These are phyloP conservation scores for Tholera decimalis DNA, from an alignment of 2,888 invertebrate genomes.

Conservation along the genomic window DNA sequence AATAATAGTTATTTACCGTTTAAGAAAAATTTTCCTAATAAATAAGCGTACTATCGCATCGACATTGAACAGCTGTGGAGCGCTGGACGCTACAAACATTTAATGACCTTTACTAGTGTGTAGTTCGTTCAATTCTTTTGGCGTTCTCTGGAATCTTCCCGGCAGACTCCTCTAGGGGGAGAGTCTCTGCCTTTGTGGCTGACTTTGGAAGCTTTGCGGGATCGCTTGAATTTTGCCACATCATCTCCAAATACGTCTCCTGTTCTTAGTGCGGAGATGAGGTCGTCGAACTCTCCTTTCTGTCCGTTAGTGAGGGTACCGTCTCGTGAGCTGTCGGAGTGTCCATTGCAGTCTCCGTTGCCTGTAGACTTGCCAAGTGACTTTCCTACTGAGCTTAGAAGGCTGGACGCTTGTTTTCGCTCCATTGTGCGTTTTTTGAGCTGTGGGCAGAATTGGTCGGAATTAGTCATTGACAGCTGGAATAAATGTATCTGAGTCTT, in stretches of 20 bases:
- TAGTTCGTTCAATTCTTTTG: slow-evolving; percentile 83
- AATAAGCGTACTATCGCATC: slow-evolving; percentile 52
- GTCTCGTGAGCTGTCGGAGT: slow-evolving; percentile 81
- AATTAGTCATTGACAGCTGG: background rate
- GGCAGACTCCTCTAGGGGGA: slow-evolving; percentile 83
- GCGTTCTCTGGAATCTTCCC: slow-evolving; percentile 88
- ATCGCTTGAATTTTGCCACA: slow-evolving; percentile 95
- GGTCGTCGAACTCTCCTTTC: slow-evolving; percentile 98
- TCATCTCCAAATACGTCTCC: slow-evolving; percentile 99
- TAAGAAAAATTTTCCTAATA: slow-evolving; percentile 43
- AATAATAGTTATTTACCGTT: slow-evolving; percentile 47
- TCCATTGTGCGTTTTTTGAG: slow-evolving; percentile 97
- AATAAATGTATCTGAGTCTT: no score
- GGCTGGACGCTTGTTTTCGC: slow-evolving; percentile 95
- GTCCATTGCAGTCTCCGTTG: slow-evolving; percentile 91
- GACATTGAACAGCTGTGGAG: slow-evolving; percentile 47
- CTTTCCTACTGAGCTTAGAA: slow-evolving; percentile 94
- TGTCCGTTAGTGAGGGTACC: slow-evolving; percentile 85
- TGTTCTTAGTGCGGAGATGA: slow-evolving; percentile 98
- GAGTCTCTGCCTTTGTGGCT: slow-evolving; percentile 87
- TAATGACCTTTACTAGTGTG: slow-evolving; percentile 56
- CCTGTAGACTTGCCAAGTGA: slow-evolving; percentile 92
- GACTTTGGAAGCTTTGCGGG: slow-evolving; percentile 86
- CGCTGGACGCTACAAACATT: slow-evolving; percentile 64
- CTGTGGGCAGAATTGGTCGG: slow-evolving; percentile 75